Percentiles rank a stretch among this genome's conserved stretches.
phyloP scores from a whole-genome alignment of 2,888 invertebrate species.

The Sinodicranocentrus sp. region DNA sequence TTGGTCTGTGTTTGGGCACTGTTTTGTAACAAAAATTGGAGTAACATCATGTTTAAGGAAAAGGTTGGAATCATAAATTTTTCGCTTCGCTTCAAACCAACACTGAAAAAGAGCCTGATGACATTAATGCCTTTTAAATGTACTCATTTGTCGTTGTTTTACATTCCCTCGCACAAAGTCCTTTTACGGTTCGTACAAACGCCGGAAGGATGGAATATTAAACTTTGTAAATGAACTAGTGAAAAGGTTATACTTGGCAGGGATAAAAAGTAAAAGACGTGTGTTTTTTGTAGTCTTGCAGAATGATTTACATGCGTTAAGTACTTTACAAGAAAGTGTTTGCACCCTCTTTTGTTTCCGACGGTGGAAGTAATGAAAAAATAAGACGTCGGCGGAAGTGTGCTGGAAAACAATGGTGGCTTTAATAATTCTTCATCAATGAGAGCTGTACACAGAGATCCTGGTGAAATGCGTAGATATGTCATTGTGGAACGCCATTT shows the following conservation, averaged over 20 bases:
- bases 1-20: conserved; percentile 16
- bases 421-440: conserved; percentile 34
- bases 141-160: conserved; percentile 47
- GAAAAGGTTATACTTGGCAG: background rate
- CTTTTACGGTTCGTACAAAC: background rate
- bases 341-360: conserved; percentile 54
- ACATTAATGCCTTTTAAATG: conserved; percentile 58
- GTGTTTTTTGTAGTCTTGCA: conserved; percentile 2
- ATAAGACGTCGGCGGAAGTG: conserved; percentile 46
- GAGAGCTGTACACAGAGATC: background rate
- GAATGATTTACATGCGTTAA: conserved; percentile 25
- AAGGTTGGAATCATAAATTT: conserved; percentile 45
- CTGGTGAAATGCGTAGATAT: no score
- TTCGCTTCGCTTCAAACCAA: conserved; percentile 25
- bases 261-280: conserved; percentile 12
- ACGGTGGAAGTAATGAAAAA: conserved; percentile 40
- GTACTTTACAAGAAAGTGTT: conserved; percentile 2
- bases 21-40: conserved; percentile 34
- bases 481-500: conserved; percentile 1
- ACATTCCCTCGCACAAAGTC: background rate
- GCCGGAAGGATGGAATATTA: conserved; percentile 60
- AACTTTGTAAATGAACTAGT: conserved; percentile 36
- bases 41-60: background rate
- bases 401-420: conserved; percentile 43
- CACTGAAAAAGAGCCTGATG: conserved; percentile 11